These are phyloP conservation scores for Eupithecia tripunctaria DNA, from an alignment of 2,888 invertebrate genomes.

Conservation along the genomic window DNA sequence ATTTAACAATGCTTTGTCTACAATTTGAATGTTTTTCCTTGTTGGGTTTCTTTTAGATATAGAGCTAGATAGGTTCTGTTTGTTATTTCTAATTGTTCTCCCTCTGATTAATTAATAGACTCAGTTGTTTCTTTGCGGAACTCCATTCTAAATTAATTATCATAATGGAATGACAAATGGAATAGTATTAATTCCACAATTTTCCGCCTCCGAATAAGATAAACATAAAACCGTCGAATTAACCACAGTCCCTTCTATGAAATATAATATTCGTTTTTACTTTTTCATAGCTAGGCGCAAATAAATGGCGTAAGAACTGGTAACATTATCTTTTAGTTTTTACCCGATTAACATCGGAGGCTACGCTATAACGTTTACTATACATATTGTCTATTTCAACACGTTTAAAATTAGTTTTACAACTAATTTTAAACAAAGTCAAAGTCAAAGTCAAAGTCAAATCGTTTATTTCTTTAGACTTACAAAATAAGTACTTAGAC, in stretches of 20 bases:
- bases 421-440: too few species aligned
- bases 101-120: neutral
- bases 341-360: neutral
- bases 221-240: neutral
- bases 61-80: neutral
- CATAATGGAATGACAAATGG: neutral
- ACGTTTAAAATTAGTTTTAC: slow-evolving; percentile 1
- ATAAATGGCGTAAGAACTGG: neutral
- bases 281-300: neutral
- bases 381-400: neutral
- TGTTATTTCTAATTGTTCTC: neutral
- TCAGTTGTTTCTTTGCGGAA: neutral
- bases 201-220: neutral
- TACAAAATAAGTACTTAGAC: too few species aligned
- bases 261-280: neutral
- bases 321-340: neutral
- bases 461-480: too few species aligned
- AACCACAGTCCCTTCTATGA: neutral
- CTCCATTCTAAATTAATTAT: neutral
- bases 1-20: neutral
- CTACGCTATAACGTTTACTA: neutral
- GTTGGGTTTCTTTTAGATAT: neutral
- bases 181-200: neutral
- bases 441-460: too few species aligned
- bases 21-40: neutral